phyloP scores from a whole-genome alignment of 2,113 vertebrate species.

The Lamprotornis superbus region DNA sequence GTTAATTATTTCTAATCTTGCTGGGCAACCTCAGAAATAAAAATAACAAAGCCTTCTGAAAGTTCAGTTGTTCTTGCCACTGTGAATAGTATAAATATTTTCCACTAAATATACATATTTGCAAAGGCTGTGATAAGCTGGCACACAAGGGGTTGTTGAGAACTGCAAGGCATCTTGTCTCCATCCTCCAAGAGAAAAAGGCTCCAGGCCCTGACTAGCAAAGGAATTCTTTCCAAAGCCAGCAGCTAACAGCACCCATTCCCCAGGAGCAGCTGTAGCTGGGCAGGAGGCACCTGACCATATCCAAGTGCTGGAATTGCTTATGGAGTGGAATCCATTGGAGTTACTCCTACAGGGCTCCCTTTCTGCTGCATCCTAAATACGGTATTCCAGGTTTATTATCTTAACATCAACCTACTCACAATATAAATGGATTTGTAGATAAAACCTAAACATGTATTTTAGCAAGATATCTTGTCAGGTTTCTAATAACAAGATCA shows the following conservation, averaged over 20 bases:
- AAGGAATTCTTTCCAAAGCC: not conserved
- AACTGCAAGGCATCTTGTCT: not conserved
- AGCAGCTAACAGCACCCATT: not conserved
- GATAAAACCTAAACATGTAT: not conserved
- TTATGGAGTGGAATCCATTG: not conserved
- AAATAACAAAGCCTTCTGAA: not conserved
- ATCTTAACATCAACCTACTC: not conserved
- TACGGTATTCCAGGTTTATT: too few relatives aligned
- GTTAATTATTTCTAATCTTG: constrained; percentile 51
- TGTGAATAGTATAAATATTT: not conserved
- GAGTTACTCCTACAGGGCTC: not conserved
- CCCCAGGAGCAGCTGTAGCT: not conserved
- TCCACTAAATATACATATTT: not conserved
- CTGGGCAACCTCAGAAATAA: constrained; percentile 1
- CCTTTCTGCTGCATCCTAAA: not conserved
- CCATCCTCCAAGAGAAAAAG: not conserved
- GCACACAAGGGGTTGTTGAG: not conserved
- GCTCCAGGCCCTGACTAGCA: not conserved
- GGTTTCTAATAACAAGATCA: not conserved
- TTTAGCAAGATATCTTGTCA: not conserved
- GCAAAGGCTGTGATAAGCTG: not conserved
- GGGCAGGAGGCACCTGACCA: not conserved
- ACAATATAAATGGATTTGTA: not conserved
- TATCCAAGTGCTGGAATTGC: not conserved
- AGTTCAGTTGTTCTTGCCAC: not conserved